Evolutionary conservation across 1,140 invertebrate genomes (phyloP), one percentile per base, ranked within the genome.

Genomic region (Bactericera cockerelli): DNA sequence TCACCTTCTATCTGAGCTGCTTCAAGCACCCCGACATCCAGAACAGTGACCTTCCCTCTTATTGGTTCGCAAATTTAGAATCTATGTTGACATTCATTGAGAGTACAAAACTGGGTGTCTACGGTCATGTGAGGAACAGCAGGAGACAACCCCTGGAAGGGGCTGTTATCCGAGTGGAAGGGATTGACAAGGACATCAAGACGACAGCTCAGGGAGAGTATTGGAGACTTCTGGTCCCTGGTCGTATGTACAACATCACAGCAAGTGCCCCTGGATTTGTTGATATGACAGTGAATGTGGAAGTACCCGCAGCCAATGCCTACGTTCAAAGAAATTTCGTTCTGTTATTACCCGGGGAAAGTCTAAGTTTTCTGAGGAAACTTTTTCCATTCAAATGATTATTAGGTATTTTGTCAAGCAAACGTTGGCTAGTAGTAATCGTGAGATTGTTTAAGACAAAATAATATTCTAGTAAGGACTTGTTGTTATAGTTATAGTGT

Each of bases 1-100:
- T 98, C 55, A 98, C 95, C 4, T 83, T 99, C 63, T 94, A 99
- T 71, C 70, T 99, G 56, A 89, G 87, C 54, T 99, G 96, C 75
- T 93, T 90, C 72, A 99, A 99, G 74, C 97, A 85, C 74, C 94
- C 95, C 0, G n/a, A n/a, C n/a, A n/a, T n/a, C n/a, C 59, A 63
- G 2, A 81, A 84, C 0, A 74, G 72, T 2, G 71, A 78, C 3
- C 69, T 99, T 63, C 77, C 81, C 0, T 67, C 73, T 13, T 87
- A 91, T 74, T 99, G 96, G 96, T 65, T 72, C 8, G 76, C 81
- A 49, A 99, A 99, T 70, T 86, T 87, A 68, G 87, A 90, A 65
- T 75, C 93, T 19, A 67, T 99, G 38, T 67, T 98, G 3, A 77
- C 83, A 3, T 95, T 82, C 67, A 82, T 99, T 55, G 90, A 93